Base-by-base conservation (phyloP, 2,888 invertebrate species). In the Leptura quadrifasciata region DNA sequence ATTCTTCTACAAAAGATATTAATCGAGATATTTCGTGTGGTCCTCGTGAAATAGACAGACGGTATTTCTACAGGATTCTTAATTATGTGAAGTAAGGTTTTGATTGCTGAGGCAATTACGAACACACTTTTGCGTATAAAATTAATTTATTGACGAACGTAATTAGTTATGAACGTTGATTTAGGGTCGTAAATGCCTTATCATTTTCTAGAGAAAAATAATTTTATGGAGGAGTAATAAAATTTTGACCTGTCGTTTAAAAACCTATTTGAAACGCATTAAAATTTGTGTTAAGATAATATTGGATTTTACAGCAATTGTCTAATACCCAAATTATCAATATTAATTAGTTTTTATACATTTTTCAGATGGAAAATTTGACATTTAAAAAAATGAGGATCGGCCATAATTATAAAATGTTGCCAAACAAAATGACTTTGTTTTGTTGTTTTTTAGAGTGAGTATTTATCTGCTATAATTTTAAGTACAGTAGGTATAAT, bases 401-500 rank as follows among this genome's bases (percentile, higher is more conserved):
- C 35, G 12, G 8, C 35, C 17, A 61, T 17, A 31, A 5, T 31
- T 61, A 27, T 31, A 55, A 54, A 39, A 21, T 47, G 4, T n/a
- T 60, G 55, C 17, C 35, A 27, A n/a, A 15, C 12, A 39, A 69
- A 69, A 69, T 58, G 68, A 5, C 35, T 58, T 69, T 69, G 69
- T 69, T 69, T 69, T 69, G 69, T 69, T 55, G 61, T 63, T 63
- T 63, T 61, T 39, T 63, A 4, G 6, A 61, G 27, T 61, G 47
- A 47, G 47, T 47, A 47, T 47, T n/a, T 47, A 47, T 5, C n/a
- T 47, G 2, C 2, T 15, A 39, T 12, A 39, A 10, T 12, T 39
- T 47, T 47, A 47, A 2, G 17, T 47, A n/a, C n/a, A n/a, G 47
- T 47, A n/a, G 12, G n/a, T 15, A 47, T 4, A 47, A 47, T 47